A percentile compares a stretch with the other conserved stretches of the same genome.
phyloP scores from a whole-genome alignment of 2,113 vertebrate species.

The Brachypodius melanocephalos region DNA sequence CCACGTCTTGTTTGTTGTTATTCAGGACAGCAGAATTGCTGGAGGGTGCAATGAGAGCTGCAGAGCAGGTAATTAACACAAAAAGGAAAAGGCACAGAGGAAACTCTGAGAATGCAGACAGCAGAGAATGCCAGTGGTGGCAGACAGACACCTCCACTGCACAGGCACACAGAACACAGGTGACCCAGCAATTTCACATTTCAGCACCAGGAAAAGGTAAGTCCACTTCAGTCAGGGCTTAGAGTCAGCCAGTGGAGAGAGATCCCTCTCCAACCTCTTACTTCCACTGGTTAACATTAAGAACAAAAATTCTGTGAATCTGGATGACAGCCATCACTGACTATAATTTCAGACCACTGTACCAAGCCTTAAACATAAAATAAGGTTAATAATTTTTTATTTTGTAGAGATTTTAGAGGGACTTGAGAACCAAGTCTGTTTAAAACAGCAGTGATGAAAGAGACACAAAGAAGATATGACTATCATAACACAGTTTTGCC shows the following conservation, averaged over 20 bases:
- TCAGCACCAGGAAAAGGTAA: neutral
- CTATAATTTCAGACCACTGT: neutral
- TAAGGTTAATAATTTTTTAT: neutral
- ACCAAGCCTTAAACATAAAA: accelerated
- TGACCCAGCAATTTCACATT: accelerated
- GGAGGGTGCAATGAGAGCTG: neutral
- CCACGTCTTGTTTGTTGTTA: neutral
- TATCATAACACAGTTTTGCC: neutral
- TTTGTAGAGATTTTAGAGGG: neutral
- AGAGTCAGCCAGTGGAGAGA: neutral
- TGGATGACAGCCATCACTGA: neutral
- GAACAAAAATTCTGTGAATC: neutral
- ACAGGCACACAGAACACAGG: neutral
- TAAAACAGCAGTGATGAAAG: neutral
- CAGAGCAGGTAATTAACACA: neutral
- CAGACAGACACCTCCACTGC: neutral
- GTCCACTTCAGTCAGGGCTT: neutral
- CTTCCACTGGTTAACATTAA: neutral
- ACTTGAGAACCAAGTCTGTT: neutral
- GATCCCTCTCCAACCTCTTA: neutral
- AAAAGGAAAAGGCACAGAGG: neutral
- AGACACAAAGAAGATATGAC: neutral
- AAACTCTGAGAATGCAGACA: neutral
- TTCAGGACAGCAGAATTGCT: neutral
- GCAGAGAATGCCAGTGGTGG: neutral